Percentiles rank a stretch among this genome's conserved stretches.
These are phyloP conservation scores for Bruchidius siliquastri DNA, from an alignment of 2,888 invertebrate genomes.

Conservation along the genomic window DNA sequence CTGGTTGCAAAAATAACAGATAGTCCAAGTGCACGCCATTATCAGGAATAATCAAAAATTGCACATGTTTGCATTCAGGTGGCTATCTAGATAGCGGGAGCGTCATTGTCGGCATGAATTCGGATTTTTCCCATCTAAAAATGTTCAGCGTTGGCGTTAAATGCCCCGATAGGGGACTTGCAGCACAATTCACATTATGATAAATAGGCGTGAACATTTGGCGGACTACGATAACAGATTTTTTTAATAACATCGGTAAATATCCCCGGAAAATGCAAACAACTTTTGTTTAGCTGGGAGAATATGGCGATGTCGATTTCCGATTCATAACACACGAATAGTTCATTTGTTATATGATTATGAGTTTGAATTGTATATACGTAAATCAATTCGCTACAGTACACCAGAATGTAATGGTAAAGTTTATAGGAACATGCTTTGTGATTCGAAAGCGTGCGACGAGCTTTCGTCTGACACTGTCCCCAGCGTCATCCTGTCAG, in stretches of 20 bases:
- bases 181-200: background rate
- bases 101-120: slow-evolving; percentile 25
- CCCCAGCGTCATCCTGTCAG: no score
- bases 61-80: slow-evolving; percentile 41
- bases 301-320: background rate
- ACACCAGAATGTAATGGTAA: no score
- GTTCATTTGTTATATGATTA: background rate
- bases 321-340: background rate
- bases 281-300: background rate
- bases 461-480: no score
- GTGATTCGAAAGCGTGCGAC: no score
- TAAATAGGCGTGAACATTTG: background rate
- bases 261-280: background rate
- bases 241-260: background rate
- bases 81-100: slow-evolving; percentile 22
- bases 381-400: no score
- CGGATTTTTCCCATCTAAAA: slow-evolving; percentile 17
- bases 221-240: background rate
- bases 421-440: no score
- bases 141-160: background rate
- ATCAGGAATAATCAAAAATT: slow-evolving; percentile 41
- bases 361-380: no score
- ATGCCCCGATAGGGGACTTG: background rate
- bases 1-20: slow-evolving; percentile 22
- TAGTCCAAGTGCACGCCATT: slow-evolving; percentile 30